Base-by-base conservation (phyloP, 2,888 invertebrate species). In the Harpagoxenus sublaevis region DNA sequence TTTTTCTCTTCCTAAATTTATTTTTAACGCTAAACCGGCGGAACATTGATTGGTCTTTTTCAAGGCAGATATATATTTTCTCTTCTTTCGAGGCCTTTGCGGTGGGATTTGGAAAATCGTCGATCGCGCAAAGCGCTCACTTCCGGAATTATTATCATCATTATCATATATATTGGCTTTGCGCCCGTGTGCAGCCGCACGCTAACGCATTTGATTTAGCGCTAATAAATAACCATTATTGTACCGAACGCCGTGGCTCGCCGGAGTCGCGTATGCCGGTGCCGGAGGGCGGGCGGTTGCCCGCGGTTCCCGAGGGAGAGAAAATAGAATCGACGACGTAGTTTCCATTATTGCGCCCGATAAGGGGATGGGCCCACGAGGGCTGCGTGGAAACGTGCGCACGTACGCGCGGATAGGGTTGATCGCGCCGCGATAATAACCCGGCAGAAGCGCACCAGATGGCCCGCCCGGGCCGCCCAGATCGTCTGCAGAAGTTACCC, bases 161-260 rank as follows among this genome's bases (percentile, higher is more conserved):
- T 94, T 94, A 94, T 94, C 94, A 94, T 94, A 94, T 94, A 94
- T 94, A 94, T 94, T 94, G 93, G 91, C 89, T 86, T 86, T 65
- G 73, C 77, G 45, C 53, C 45, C 23, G 65, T 53, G 31, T 53
- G 31, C 74, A 63, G 89, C 88, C 89, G 88, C 87, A 82, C 89
- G 92, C 92, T 93, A 93, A 93, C 94, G 92, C 92, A 94, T 94
- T 94, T 94, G 94, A 94, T 94, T 94, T 94, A 94, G 92, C 93
- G 93, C 94, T 94, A 94, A 94, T 94, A 94, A 94, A 94, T 94
- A 94, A 94, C 93, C 93, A 94, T 94, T 94, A 94, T 94, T 94
- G 94, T 93, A 90, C 92, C 91, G 92, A 89, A 90, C 66, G 75
- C 78, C 83, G 88, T 88, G 84, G 87, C 65, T 8, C 55, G 45